Conservation (phyloP, 2,797 vertebrate species). For the Sebastiscus tertius region DNA sequence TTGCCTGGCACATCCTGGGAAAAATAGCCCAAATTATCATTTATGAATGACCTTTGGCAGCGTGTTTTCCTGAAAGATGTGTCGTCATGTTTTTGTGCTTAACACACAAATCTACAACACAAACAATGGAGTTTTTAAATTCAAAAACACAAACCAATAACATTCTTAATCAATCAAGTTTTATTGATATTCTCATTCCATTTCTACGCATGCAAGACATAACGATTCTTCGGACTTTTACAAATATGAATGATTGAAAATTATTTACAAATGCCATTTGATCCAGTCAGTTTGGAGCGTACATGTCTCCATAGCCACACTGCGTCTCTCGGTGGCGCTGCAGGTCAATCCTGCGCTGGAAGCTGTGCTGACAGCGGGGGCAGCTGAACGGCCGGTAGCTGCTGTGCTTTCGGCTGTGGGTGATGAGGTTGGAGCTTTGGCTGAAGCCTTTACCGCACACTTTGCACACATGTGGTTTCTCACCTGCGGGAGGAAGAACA, state of each 20-base stretch:
- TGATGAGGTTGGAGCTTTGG: slow-evolving; percentile 89
- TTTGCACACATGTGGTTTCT: slow-evolving; percentile 86
- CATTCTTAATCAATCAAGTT: background rate
- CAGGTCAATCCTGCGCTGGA: slow-evolving; percentile 81
- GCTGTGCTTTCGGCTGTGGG: slow-evolving; percentile 85
- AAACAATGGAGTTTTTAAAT: background rate
- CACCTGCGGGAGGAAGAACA: slow-evolving; percentile 64
- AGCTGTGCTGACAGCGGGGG: slow-evolving; percentile 68
- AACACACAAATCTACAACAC: background rate
- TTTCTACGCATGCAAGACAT: background rate
- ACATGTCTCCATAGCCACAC: slow-evolving; percentile 41
- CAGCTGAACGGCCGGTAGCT: slow-evolving; percentile 81
- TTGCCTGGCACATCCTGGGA: background rate
- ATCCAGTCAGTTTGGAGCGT: slow-evolving; percentile 23
- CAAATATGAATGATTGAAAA: background rate
- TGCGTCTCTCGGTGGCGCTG: slow-evolving; percentile 82
- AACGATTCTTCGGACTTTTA: background rate
- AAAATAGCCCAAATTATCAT: background rate
- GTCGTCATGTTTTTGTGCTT: background rate
- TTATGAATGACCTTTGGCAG: background rate
- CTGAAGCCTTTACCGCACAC: slow-evolving; percentile 88
- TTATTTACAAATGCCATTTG: slow-evolving; percentile 5
- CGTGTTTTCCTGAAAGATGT: background rate
- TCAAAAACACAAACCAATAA: background rate
- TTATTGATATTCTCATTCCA: slow-evolving; percentile 10